Evolutionary conservation across 1,140 invertebrate genomes (phyloP).

Genomic region (Eueides isabella): DNA sequence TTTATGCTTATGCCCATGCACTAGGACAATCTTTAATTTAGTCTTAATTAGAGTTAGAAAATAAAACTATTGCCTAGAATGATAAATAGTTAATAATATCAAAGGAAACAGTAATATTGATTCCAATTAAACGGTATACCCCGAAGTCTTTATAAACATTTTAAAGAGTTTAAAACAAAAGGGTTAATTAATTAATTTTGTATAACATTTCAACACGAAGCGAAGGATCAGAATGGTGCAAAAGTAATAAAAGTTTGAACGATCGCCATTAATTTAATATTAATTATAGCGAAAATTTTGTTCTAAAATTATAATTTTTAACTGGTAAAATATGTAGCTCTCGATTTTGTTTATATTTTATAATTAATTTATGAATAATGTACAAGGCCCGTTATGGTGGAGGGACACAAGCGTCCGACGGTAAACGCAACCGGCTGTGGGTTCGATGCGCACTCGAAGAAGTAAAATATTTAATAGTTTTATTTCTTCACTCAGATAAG

Average conservation of each 20-base stretch:
- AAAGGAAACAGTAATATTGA: neutral
- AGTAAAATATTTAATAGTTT: too few relatives aligned
- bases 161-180: slow-evolving; percentile 12
- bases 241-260: slow-evolving; percentile 5
- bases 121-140: slow-evolving; percentile 1
- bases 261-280: slow-evolving; percentile 2
- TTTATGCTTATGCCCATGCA: too few relatives aligned
- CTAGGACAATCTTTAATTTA: too few relatives aligned
- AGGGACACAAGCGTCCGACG: too few relatives aligned
- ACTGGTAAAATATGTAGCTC: neutral
- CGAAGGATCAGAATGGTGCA: slow-evolving; percentile 1
- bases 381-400: too few relatives aligned
- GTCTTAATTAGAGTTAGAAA: too few relatives aligned
- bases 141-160: slow-evolving; percentile 5
- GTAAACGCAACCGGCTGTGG: too few relatives aligned
- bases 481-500: too few relatives aligned
- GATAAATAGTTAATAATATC: too few relatives aligned
- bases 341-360: neutral
- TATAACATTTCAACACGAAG: slow-evolving; percentile 13
- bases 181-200: slow-evolving; percentile 8
- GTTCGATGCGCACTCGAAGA: too few relatives aligned
- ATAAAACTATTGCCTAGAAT: too few relatives aligned
- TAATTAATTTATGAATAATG: too few relatives aligned
- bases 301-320: neutral
- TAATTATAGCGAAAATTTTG: neutral